phyloP scores from a whole-genome alignment of 2,113 vertebrate species.

The Phaethon lepturus region DNA sequence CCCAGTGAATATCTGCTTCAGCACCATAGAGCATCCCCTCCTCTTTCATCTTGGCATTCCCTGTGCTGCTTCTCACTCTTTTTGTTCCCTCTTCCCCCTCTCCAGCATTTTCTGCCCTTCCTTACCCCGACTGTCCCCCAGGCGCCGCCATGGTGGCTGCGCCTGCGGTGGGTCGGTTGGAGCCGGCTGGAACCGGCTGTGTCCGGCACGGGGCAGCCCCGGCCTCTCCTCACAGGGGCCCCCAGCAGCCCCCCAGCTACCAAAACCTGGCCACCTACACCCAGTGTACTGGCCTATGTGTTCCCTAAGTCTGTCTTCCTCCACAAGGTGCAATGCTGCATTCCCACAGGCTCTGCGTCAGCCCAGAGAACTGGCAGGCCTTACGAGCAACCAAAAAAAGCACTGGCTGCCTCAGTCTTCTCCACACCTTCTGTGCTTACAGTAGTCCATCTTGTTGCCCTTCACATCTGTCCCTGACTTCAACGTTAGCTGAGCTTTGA shows the following conservation, averaged over 20 bases:
- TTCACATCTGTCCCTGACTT: neutral
- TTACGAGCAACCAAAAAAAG: neutral
- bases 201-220: too few relatives aligned
- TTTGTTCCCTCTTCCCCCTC: neutral
- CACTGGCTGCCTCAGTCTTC: neutral
- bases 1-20: neutral
- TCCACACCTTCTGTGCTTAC: neutral
- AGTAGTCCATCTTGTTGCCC: neutral
- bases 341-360: neutral
- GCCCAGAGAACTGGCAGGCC: neutral
- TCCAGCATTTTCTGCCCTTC: neutral
- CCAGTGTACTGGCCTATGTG: neutral
- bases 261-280: neutral
- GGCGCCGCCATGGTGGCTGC: rapidly evolving
- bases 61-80: neutral
- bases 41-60: neutral
- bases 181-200: too few relatives aligned
- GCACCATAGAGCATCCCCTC: neutral
- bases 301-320: neutral
- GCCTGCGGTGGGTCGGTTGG: rapidly evolving
- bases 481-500: neutral
- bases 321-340: neutral
- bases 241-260: neutral
- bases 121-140: rapidly evolving
- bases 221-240: too few relatives aligned